Percentiles rank a stretch among this genome's conserved stretches.
These are phyloP conservation scores for Scaptomyza polygonia DNA, from an alignment of 2,888 invertebrate genomes.

Conservation along the genomic window DNA sequence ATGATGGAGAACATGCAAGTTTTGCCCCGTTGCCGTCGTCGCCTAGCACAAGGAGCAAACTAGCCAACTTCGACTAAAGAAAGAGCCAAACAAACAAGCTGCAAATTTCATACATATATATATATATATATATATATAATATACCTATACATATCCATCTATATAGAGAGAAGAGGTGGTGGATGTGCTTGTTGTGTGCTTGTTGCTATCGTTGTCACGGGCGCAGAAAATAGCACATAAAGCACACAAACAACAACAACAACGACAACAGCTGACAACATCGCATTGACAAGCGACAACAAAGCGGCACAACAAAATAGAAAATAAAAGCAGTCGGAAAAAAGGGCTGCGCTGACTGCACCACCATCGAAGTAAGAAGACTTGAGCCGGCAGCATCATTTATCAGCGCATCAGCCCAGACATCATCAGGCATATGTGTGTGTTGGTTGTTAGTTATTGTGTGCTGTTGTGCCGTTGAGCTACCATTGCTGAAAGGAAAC, in stretches of 20 bases:
- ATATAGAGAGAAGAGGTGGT: not conserved
- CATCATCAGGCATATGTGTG: conserved; percentile 58
- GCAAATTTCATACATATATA: conserved; percentile 59
- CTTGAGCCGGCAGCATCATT: conserved; percentile 63
- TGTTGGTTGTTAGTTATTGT: conserved; percentile 17
- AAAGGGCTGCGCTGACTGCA: conserved; percentile 33
- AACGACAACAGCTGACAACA: conserved; percentile 20
- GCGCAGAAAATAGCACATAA: conserved; percentile 6
- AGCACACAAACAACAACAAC: conserved; percentile 25
- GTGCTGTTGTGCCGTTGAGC: conserved; percentile 49
- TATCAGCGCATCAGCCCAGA: conserved; percentile 70
- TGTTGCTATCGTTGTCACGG: conserved; percentile 30
- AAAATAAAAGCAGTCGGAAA: conserved; percentile 10
- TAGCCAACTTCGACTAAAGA: conserved; percentile 51
- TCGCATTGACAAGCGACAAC: conserved; percentile 68
- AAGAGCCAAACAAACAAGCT: conserved; percentile 60
- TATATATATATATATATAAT: conserved; percentile 8
- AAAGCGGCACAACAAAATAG: conserved; percentile 28
- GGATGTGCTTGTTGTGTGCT: conserved; percentile 9
- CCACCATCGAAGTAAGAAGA: conserved; percentile 49
- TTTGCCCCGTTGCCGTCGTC: conserved; percentile 35
- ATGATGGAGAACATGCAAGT: conserved; percentile 76
- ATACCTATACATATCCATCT: conserved; percentile 1
- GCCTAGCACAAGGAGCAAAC: conserved; percentile 43
- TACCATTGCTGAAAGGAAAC: conserved; percentile 69